Evolutionary conservation across 2,888 invertebrate genomes (phyloP), one percentile per base, ranked within the genome.

Genomic region (Platycheirus rosarum): DNA sequence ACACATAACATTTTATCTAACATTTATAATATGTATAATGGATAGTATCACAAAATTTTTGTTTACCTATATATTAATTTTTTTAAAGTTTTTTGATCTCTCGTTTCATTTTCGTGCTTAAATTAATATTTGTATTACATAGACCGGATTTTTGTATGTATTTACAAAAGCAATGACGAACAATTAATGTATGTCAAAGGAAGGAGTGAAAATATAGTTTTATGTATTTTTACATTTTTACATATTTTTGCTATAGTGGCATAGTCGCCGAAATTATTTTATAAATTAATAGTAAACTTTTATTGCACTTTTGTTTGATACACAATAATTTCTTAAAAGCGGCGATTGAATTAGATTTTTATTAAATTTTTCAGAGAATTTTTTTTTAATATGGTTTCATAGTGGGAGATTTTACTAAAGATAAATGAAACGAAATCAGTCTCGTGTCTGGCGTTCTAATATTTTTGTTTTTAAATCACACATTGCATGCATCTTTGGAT

Each of bases 401-500:
- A 35, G 37, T 66, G 53, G 32, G 35, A 63, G 60, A n/a, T 66
- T 62, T 75, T 42, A 60, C 42, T 68, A 65, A 63, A 55, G 84
- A 85, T 85, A 85, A 86, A 88, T 89, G 88, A 89, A 90, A 89
- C 87, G 89, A 88, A 87, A 87, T 90, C 90, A 89, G 90, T 90
- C 90, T 89, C 88, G 87, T 86, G 86, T 86, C 87, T 85, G 85
- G 85, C 84, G 77, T 80, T 82, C 80, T 77, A 75, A 66, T 84
- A 78, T 68, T 84, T 84, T 49, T 48, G 49, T 71, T 68, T 51
- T 80, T 75, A 78, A 80, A 86, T 82, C 86, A 86, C 86, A 86
- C 86, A 86, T 87, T 88, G 87, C 87, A 86, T 88, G 88, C 88
- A 88, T 89, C 89, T 90, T 90, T 89, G 90, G 90, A 89, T 88